Conservation (phyloP, 2,797 vertebrate genomes). For the Anas bahamensis region DNA sequence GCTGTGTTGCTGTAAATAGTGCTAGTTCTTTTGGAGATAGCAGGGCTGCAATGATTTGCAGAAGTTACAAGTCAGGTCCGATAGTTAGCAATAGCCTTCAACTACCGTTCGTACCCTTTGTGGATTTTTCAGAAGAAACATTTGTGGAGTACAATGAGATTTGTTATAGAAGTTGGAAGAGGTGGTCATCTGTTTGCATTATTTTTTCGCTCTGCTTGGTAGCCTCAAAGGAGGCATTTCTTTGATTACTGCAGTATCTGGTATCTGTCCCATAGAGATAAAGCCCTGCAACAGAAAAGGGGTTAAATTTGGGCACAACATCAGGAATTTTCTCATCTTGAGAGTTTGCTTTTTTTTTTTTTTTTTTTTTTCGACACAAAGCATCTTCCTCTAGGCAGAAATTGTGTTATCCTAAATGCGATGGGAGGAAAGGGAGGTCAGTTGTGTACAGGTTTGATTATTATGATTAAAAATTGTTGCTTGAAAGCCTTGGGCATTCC, state of each 20-base stretch:
- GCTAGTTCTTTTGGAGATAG: neutral
- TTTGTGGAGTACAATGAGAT: neutral
- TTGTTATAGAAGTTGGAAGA: neutral
- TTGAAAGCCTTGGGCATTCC: neutral
- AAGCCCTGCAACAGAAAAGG: neutral
- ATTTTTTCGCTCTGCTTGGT: neutral
- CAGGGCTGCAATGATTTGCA: neutral
- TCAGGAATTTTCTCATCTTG: neutral
- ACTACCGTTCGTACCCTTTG: neutral
- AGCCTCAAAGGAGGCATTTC: neutral
- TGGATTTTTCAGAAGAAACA: neutral
- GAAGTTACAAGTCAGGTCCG: neutral
- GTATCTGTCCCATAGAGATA: too few relatives aligned
- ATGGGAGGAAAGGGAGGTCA: neutral
- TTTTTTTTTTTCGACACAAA: too few relatives aligned
- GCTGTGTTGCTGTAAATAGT: neutral
- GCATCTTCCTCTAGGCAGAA: slow-evolving; percentile 2
- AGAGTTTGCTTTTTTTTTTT: neutral
- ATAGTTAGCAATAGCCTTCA: neutral
- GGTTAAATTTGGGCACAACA: neutral
- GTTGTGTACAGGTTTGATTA: neutral
- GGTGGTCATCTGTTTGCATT: neutral
- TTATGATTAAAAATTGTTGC: neutral
- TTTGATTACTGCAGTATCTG: neutral
- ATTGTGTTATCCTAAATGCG: neutral